Conservation (phyloP, 1,140 invertebrate species). For the Diachasma alloeum region DNA sequence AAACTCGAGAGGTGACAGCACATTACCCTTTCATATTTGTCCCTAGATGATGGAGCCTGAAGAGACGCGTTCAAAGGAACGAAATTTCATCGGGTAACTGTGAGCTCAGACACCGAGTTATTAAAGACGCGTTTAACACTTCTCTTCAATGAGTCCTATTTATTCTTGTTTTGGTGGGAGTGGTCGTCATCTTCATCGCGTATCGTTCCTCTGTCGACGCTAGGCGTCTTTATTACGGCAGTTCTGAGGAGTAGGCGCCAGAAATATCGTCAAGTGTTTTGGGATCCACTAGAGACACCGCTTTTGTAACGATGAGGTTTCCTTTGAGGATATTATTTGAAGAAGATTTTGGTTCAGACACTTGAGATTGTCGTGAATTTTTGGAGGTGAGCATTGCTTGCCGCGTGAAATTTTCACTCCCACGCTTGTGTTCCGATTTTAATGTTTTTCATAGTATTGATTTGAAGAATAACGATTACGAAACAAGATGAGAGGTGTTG, state of each 20-base stretch:
- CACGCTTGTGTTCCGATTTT: too few species aligned
- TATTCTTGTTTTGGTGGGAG: not conserved
- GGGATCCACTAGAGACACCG: not conserved
- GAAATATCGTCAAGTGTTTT: constrained; percentile 5
- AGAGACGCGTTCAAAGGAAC: not conserved
- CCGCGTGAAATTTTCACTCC: too few species aligned
- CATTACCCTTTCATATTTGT: not conserved
- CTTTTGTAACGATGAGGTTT: not conserved
- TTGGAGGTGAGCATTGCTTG: too few species aligned
- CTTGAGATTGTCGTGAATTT: too few species aligned
- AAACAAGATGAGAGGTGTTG: too few species aligned
- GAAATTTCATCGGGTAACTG: not conserved
- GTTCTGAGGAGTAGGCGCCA: not conserved
- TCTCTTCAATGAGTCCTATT: not conserved
- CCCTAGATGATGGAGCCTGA: not conserved
- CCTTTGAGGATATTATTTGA: not conserved
- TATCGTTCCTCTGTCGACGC: not conserved
- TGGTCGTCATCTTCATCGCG: not conserved
- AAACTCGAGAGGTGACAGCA: not conserved
- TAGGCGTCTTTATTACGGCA: not conserved
- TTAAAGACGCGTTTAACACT: constrained; percentile 1
- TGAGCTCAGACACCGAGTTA: not conserved
- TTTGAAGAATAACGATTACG: too few species aligned
- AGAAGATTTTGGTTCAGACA: too few species aligned
- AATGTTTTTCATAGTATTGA: too few species aligned